These are phyloP conservation scores for Ctenochaetus hawaiiensis DNA, from an alignment of 2,797 vertebrate species.

Conservation along the genomic window DNA sequence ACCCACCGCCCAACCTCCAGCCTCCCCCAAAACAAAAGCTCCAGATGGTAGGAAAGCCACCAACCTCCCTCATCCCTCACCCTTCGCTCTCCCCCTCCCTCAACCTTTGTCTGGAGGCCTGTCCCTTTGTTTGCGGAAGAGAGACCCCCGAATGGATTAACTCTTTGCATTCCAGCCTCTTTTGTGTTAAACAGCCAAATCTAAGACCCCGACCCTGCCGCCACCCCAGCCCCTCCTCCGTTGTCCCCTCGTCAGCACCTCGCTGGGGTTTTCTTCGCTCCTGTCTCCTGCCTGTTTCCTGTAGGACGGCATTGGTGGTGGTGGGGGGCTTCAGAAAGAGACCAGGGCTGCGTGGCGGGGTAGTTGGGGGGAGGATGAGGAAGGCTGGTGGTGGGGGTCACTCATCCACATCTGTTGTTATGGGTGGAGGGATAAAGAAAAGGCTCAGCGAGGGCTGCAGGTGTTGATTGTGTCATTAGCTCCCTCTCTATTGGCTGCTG, in stretches of 20 bases:
- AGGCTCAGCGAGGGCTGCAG: constrained; percentile 77
- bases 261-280: constrained; percentile 60
- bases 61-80: constrained; percentile 79
- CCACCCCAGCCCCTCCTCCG: constrained; percentile 54
- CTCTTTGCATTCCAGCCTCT: constrained; percentile 87
- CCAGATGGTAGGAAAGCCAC: constrained; percentile 88
- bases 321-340: constrained; percentile 50
- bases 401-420: constrained; percentile 84
- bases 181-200: constrained; percentile 89
- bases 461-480: constrained; percentile 86
- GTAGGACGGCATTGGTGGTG: constrained; percentile 58
- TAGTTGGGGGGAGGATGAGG: constrained; percentile 32
- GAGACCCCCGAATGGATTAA: constrained; percentile 87
- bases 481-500: constrained; percentile 74
- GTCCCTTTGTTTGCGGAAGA: constrained; percentile 89
- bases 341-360: constrained; percentile 46
- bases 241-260: constrained; percentile 60
- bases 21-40: constrained; percentile 87
- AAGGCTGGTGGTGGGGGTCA: constrained; percentile 72
- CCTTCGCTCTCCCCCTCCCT: constrained; percentile 73
- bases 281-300: constrained; percentile 74
- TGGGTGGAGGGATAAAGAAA: constrained; percentile 77
- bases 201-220: constrained; percentile 70
- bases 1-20: constrained; percentile 53
- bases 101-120: constrained; percentile 88